Base-by-base conservation (phyloP, 2,888 invertebrate species). In the Theristus sp. region DNA sequence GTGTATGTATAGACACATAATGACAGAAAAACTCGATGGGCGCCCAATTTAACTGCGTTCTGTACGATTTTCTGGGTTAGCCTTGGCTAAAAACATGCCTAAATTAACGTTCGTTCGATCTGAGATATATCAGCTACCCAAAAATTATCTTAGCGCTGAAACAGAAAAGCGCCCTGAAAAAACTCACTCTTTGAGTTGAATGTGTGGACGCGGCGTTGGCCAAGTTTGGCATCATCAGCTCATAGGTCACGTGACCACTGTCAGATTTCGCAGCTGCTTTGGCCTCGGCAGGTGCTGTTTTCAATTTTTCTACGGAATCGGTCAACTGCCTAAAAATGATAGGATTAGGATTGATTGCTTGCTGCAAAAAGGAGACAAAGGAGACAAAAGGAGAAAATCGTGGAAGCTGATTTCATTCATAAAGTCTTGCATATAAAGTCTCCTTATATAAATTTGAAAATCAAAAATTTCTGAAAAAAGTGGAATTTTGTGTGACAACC, bases 261-360 rank as follows among this genome's bases (percentile, higher is more conserved):
- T 49, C 49, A n/a, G 49, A 17, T 49, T 49, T 49, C 20, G 3
- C 49, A 6, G 49, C 6, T n/a, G 49, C 3, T 24, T 49, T n/a
- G n/a, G 13, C n/a, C 49, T 3, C 24, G 3, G 13, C 20, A 13
- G 10, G 6, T 3, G n/a, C 49, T n/a, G 13, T 30, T 67, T 64
- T 58, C 71, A 65, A 52, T 65, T 65, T 26, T 67, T 64, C 71
- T 71, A 63, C 25, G 64, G 63, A 73, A 55, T 25, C 28, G 28
- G 46, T 26, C n/a, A 58, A 47, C 30, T 30, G 26, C 20, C 29
- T 58, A 57, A 22, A 62, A 49, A 28, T 13, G 6, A 38, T 13
- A 13, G 38, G 6, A 17, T 17, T 38, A 17, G 38, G 10, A 38
- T 38, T 38, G 38, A 38, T 38, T 38, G 17, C 38, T 38, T 6